Percentiles rank a stretch among this genome's conserved stretches.
Conservation (phyloP, 2,888 invertebrate species). For the Anodontia alba region DNA sequence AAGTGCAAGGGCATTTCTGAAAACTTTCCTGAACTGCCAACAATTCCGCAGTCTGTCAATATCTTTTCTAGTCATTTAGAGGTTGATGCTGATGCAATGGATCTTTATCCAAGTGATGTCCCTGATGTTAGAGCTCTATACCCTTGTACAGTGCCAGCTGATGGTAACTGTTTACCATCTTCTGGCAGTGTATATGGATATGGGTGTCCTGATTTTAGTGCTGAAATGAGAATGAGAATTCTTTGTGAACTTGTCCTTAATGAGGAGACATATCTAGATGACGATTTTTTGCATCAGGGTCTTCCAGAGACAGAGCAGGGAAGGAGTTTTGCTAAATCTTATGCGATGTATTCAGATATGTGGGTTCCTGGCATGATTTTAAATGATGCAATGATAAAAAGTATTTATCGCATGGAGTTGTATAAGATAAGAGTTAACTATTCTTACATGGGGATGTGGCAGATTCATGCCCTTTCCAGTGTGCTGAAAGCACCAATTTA, state of each 20-base stretch:
- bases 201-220: constrained; percentile 19
- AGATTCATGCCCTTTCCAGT: not conserved
- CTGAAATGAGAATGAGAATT: constrained; percentile 42
- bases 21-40: not conserved
- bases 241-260: constrained; percentile 33
- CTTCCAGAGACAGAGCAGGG: not conserved
- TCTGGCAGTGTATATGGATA: constrained; percentile 43
- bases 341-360: not conserved
- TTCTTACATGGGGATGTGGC: constrained; percentile 4
- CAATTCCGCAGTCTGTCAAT: constrained; percentile 5
- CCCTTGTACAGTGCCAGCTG: constrained; percentile 29
- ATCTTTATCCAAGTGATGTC: constrained; percentile 40
- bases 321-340: not conserved
- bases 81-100: constrained; percentile 33
- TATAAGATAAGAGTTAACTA: not conserved
- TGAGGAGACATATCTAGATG: constrained; percentile 30
- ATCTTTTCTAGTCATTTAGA: constrained; percentile 19
- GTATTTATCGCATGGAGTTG: not conserved
- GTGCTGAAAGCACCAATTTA: not conserved
- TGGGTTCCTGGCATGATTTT: not conserved
- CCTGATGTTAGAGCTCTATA: constrained; percentile 21
- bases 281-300: constrained; percentile 24
- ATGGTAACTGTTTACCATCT: constrained; percentile 52
- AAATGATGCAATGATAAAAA: not conserved
- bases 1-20: constrained; percentile 3